Base-by-base conservation (phyloP, 2,797 vertebrate genomes). In the Leptoclinus maculatus region DNA sequence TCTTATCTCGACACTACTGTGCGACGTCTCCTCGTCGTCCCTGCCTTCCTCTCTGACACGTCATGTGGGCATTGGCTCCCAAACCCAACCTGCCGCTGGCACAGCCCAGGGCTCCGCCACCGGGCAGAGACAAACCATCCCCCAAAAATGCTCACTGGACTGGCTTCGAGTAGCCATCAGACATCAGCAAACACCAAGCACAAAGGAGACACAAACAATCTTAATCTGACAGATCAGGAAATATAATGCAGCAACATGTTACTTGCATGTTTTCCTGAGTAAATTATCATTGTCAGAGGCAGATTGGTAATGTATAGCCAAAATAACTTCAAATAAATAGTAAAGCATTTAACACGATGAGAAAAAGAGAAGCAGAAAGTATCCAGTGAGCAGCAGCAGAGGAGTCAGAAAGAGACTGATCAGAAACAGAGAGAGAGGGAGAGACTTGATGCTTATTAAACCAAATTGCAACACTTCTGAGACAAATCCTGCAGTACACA, bases 391-490 rank as follows among this genome's bases (percentile, higher is more conserved):
- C 41, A 82, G 60, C 36, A 74, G 41, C 36, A 77, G 25, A 78
- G 38, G 66, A 82, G 36, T 74, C 80, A 84, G 54, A 78, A 6
- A 77, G 63, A 88, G 73, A 75, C 54, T 85, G 79, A 86, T 78
- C 73, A 86, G 79, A 87, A 64, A 79, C 39, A 39, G 79, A 86
- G 74, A 90, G 76, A 82, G 57, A 81, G 34, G 39, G 66, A 79
- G 60, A 86, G 59, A 49, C 87, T 96, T 95, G 87, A 83, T 92
- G 92, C 94, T 95, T 95, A 95, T 96, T 96, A 96, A 95, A 96
- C 90, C 92, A 93, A 96, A 96, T 94, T 88, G 92, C 94, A 94
- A 91, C 71, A 76, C 91, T 83, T 92, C 91, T 93, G 95, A 96
- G 92, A 92, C 88, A 91, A 93, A 95, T 91, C 91, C 94, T 93